These are phyloP conservation scores for Mesoclemmys tuberculata DNA, from an alignment of 2,113 vertebrate genomes.

Conservation along the genomic window DNA sequence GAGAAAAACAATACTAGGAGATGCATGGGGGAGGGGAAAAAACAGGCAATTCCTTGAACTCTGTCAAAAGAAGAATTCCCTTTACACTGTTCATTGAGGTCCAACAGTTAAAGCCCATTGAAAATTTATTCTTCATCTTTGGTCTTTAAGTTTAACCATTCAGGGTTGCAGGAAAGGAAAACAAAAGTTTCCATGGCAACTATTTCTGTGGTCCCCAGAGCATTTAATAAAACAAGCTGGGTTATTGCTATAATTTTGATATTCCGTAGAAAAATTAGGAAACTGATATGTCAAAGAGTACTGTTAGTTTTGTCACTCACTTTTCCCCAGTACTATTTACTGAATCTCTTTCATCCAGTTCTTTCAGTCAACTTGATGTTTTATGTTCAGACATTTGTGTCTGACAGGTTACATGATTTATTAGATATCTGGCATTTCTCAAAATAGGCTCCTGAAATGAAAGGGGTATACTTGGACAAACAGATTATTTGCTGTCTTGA, in stretches of 20 bases:
- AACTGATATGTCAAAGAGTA: background rate
- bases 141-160: background rate
- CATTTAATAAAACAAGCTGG: background rate
- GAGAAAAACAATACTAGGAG: too few relatives aligned
- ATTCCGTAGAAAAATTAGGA: background rate
- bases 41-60: too few relatives aligned
- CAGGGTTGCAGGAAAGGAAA: constrained; percentile 35
- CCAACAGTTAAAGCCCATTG: background rate
- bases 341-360: background rate
- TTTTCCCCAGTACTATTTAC: background rate
- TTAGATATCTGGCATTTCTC: background rate
- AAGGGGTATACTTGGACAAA: background rate
- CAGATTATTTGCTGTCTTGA: background rate
- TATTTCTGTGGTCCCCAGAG: background rate
- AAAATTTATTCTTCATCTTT: constrained; percentile 16
- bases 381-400: background rate
- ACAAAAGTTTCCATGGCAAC: constrained; percentile 51
- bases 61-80: too few relatives aligned
- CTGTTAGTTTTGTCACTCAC: background rate
- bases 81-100: too few relatives aligned
- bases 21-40: too few relatives aligned
- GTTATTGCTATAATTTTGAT: background rate
- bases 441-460: background rate
- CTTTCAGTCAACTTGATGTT: background rate
- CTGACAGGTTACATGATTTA: background rate